phyloP scores from a whole-genome alignment of 2,888 invertebrate genomes.

The Mycalesis mineus region DNA sequence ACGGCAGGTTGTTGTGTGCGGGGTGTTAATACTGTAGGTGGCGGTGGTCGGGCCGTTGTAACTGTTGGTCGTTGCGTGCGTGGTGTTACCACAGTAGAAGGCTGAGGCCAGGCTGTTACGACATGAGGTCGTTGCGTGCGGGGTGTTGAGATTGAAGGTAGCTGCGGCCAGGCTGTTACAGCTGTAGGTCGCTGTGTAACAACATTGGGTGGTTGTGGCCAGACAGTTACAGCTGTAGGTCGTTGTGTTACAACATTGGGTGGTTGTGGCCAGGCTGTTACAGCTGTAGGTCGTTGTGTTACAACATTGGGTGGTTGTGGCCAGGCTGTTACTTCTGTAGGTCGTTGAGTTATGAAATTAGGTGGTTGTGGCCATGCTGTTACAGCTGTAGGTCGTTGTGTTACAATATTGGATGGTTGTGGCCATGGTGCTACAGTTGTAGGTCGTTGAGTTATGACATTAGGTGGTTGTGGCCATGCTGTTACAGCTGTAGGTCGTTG shows the following conservation, averaged over 20 bases:
- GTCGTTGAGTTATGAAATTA: not conserved
- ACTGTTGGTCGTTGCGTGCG: not conserved
- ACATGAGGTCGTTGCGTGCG: not conserved
- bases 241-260: not conserved
- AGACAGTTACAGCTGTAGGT: not conserved
- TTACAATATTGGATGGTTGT: not conserved
- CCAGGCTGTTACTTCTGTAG: not conserved
- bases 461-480: not conserved
- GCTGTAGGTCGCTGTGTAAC: not conserved
- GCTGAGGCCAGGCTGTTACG: not conserved
- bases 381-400: not conserved
- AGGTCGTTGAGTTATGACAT: not conserved
- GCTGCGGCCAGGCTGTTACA: not conserved
- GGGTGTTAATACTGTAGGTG: not conserved
- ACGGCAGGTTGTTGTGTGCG: not conserved
- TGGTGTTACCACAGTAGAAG: not conserved
- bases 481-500: not conserved
- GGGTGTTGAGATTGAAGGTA: not conserved
- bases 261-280: not conserved
- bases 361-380: not conserved
- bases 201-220: not conserved
- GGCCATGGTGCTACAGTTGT: not conserved
- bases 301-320: not conserved
- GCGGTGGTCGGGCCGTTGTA: not conserved
- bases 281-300: not conserved